These are phyloP conservation scores for Drosophila infuscata DNA, from an alignment of 2,888 invertebrate genomes.

Conservation along the genomic window DNA sequence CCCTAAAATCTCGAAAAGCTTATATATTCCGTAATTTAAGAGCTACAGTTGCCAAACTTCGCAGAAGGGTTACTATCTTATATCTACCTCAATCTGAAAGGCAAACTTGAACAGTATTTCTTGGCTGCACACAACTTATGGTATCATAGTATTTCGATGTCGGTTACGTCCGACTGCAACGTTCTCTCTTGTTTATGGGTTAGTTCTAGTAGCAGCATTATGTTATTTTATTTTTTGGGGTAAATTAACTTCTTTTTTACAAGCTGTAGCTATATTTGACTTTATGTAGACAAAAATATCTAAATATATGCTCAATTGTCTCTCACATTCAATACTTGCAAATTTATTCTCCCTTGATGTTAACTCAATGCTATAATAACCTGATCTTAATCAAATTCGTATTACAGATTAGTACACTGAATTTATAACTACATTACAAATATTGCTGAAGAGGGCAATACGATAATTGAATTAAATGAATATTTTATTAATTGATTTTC, in stretches of 20 bases:
- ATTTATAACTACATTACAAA: background rate
- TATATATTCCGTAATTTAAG: too few species aligned
- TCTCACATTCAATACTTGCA: background rate
- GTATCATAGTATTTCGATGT: too few species aligned
- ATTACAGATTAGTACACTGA: background rate
- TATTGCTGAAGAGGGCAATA: background rate
- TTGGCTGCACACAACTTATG: too few species aligned
- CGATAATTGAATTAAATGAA: constrained; percentile 15
- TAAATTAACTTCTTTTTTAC: background rate
- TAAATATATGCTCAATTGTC: background rate
- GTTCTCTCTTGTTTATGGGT: background rate
- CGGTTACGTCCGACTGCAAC: too few species aligned
- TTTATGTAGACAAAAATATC: background rate
- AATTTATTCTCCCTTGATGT: background rate
- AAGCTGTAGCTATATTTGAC: background rate
- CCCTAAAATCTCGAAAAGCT: too few species aligned
- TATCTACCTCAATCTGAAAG: too few species aligned
- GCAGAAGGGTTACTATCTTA: too few species aligned
- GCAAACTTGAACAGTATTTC: too few species aligned
- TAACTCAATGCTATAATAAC: background rate
- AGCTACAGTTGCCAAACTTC: too few species aligned
- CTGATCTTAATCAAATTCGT: background rate
- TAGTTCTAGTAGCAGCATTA: constrained; percentile 3
- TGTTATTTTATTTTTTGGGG: background rate
- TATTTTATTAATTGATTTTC: constrained; percentile 36